Percentiles rank a stretch among this genome's conserved stretches.
Conservation (phyloP, 2,888 invertebrate genomes). For the Timema cristinae region DNA sequence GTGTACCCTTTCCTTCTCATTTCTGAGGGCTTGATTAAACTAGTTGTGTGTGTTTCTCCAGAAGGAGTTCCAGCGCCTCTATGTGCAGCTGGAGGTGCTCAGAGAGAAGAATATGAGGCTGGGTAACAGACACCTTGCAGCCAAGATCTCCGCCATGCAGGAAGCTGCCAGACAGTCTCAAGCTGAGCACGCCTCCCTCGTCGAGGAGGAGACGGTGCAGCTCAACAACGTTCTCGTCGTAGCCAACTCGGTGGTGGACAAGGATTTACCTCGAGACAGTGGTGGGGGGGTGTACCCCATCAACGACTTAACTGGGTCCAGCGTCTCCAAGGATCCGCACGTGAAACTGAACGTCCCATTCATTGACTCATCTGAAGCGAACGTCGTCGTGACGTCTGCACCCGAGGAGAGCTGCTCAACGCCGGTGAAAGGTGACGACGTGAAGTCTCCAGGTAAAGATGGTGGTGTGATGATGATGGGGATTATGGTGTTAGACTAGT, state of each 20-base stretch:
- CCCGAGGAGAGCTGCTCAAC: too few relatives aligned
- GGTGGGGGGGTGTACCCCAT: too few relatives aligned
- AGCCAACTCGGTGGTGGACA: conserved; percentile 44
- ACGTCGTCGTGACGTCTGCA: too few relatives aligned
- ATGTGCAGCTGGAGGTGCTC: conserved; percentile 73
- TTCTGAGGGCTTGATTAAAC: neutral
- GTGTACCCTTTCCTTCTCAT: neutral
- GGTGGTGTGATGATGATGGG: conserved; percentile 37
- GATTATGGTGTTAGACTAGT: neutral
- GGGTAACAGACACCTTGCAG: conserved; percentile 67
- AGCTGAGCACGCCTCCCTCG: neutral
- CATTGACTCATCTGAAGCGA: too few relatives aligned
- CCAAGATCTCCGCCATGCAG: conserved; percentile 77
- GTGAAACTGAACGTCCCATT: too few relatives aligned
- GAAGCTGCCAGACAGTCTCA: conserved; percentile 58
- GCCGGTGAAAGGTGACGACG: conserved; percentile 35
- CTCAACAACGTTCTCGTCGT: conserved; percentile 54
- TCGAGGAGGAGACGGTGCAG: conserved; percentile 39
- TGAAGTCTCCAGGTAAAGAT: conserved; percentile 35
- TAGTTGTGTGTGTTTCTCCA: conserved; percentile 39
- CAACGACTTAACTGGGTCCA: too few relatives aligned
- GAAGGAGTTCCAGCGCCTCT: conserved; percentile 80
- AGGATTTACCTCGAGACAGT: conserved; percentile 29
- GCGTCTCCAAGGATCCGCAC: too few relatives aligned
- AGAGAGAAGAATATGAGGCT: conserved; percentile 73